These are phyloP conservation scores for Serinus canaria DNA, from an alignment of 2,113 vertebrate genomes.

Conservation along the genomic window DNA sequence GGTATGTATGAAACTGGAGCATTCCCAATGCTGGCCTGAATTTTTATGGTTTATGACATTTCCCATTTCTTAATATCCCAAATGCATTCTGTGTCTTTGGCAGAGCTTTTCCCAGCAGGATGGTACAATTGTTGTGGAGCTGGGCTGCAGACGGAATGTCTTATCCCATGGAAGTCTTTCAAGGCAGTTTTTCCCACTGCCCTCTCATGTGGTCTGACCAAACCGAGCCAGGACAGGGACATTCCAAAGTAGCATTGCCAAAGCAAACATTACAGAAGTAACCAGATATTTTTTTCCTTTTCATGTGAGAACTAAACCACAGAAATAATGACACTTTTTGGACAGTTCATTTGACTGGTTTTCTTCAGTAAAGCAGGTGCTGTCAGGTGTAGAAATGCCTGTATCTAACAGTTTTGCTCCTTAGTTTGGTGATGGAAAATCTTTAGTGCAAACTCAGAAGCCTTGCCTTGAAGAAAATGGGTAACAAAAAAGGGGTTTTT, in stretches of 20 bases:
- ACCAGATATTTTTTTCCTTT: neutral
- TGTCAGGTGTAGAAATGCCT: neutral
- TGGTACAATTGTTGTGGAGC: neutral
- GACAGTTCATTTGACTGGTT: neutral
- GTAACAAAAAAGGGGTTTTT: neutral
- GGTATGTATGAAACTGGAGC: neutral
- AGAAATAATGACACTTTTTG: neutral
- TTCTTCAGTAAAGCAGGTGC: neutral
- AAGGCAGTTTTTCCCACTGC: neutral
- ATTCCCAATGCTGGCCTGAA: neutral
- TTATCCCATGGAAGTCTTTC: neutral
- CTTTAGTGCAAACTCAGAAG: neutral
- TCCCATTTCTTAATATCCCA: neutral
- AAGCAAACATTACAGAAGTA: neutral
- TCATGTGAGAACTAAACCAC: neutral
- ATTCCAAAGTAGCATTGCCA: neutral
- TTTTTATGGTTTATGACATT: neutral
- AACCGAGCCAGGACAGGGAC: neutral
- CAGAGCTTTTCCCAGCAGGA: neutral
- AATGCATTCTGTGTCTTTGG: neutral
- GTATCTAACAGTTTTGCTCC: neutral
- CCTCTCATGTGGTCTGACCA: neutral
- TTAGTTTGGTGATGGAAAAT: neutral
- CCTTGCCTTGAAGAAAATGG: neutral
- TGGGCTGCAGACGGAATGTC: neutral